phyloP scores from a whole-genome alignment of 1,140 invertebrate genomes.

The Listronotus oregonensis region DNA sequence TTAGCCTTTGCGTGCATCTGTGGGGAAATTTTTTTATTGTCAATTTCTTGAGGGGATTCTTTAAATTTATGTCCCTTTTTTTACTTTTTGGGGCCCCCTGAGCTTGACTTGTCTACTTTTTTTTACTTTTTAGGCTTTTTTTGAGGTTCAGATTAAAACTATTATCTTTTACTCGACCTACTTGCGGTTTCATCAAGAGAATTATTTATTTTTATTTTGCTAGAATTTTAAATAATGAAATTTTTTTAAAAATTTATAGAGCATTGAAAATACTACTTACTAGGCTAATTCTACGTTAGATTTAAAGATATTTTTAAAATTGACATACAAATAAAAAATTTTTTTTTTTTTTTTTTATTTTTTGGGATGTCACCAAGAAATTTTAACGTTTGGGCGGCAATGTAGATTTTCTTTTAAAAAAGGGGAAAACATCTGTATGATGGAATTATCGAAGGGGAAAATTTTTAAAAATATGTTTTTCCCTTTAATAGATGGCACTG shows the following conservation, averaged over 20 bases:
- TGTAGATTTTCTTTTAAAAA: no score
- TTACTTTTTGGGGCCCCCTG: slow-evolving; percentile 50
- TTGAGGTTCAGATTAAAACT: slow-evolving; percentile 50
- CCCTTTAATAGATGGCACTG: no score
- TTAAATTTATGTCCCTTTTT: slow-evolving; percentile 53
- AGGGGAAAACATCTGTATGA: no score
- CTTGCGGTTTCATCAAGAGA: slow-evolving; percentile 38
- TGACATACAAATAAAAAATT: slow-evolving; percentile 22
- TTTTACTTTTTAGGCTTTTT: slow-evolving; percentile 52
- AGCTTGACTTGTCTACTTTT: slow-evolving; percentile 49
- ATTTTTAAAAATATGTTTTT: no score
- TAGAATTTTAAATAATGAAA: slow-evolving; percentile 6
- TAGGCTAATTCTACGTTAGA: slow-evolving; percentile 13
- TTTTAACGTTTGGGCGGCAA: no score
- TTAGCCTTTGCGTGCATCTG: slow-evolving; percentile 60
- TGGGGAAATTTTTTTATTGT: slow-evolving; percentile 44
- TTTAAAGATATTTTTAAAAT: slow-evolving; percentile 17
- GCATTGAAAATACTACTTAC: neutral
- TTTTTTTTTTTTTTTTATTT: slow-evolving; percentile 31
- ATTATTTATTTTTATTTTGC: slow-evolving; percentile 39
- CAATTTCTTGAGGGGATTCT: slow-evolving; percentile 47
- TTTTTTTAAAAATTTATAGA: slow-evolving; percentile 2
- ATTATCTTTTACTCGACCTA: slow-evolving; percentile 49
- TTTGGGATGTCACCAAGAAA: slow-evolving; percentile 19
- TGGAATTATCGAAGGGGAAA: no score